Evolutionary conservation across 1,140 invertebrate species (phyloP), one percentile per base, ranked within the genome.

Genomic region (Drosophila bocki): DNA sequence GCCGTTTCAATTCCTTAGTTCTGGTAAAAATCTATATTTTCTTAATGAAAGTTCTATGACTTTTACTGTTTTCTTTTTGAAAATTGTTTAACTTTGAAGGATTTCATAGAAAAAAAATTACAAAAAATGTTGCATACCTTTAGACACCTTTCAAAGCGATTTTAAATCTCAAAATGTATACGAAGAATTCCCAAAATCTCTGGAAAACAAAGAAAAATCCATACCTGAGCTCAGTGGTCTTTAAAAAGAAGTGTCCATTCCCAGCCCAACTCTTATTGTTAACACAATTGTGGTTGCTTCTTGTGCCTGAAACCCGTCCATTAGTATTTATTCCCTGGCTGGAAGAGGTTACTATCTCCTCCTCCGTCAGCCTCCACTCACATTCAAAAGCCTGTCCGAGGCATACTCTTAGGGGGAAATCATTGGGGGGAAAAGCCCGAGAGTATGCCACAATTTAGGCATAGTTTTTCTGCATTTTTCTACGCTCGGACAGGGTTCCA

Each of bases 321-420:
- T 72, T 72, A 72, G 67, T 72, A 72, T 72, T 72, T 72, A 72
- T 72, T 72, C 68, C 67, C 67, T 51, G 56, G 69, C 1, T 13
- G 37, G 42, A 22, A 15, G 39, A 48, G 33, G 22, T 13, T 13
- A 7, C 29, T 9, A n/a, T 32, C 22, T n/a, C 26, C 22, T n/a
- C 26, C 17, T 22, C 37, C 32, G 48, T n/a, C 19, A 42, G 51
- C 50, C 41, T 45, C 37, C 29, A 51, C 29, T 37, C 59, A 45
- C 59, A 45, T 64, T 17, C 3, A 64, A 48, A 48, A 47, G 26
- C 41, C 51, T 33, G 35, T 57, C 50, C 29, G 33, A 17, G 6
- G 45, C 47, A 51, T 69, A 69, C 62, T 67, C 37, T 53, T 67
- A 22, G 67, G 61, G 3, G 12, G 3, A 29, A 33, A 9, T 45